Conservation (phyloP, 2,888 invertebrate genomes). For the Drosophila percnosoma region DNA sequence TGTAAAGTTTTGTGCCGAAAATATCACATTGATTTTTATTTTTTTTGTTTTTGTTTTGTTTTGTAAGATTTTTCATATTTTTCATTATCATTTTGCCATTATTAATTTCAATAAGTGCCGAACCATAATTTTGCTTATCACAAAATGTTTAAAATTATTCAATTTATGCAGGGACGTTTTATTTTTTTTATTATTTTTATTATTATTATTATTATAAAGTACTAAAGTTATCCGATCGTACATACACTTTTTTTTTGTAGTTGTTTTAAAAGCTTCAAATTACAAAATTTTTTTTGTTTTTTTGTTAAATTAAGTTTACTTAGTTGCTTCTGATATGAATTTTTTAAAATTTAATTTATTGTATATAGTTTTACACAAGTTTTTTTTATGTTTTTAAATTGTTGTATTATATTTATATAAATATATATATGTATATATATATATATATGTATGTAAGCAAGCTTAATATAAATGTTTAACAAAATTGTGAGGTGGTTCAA, state of each 20-base stretch:
- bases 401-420: slow-evolving; percentile 4
- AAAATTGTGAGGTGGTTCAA: slow-evolving; percentile 80
- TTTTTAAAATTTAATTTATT: slow-evolving; percentile 33
- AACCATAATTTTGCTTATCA: slow-evolving; percentile 83
- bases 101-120: slow-evolving; percentile 62
- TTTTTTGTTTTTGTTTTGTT: slow-evolving; percentile 33
- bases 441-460: slow-evolving; percentile 50
- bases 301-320: slow-evolving; percentile 21
- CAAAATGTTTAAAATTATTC: slow-evolving; percentile 83
- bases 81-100: slow-evolving; percentile 43
- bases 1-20: slow-evolving; percentile 82
- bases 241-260: slow-evolving; percentile 5
- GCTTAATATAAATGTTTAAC: slow-evolving; percentile 71
- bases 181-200: not conserved
- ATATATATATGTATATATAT: slow-evolving; percentile 21
- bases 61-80: slow-evolving; percentile 27
- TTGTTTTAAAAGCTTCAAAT: slow-evolving; percentile 19
- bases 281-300: not conserved
- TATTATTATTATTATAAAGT: slow-evolving; percentile 14
- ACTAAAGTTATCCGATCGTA: slow-evolving; percentile 23
- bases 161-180: slow-evolving; percentile 55
- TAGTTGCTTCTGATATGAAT: slow-evolving; percentile 51
- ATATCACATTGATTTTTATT: slow-evolving; percentile 79
- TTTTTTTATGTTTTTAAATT: slow-evolving; percentile 7
- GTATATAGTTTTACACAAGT: slow-evolving; percentile 26